A percentile compares a stretch with the other conserved stretches of the same genome.
Evolutionary conservation across 2,113 vertebrate genomes (phyloP).

Genomic region (Pimephales promelas): DNA sequence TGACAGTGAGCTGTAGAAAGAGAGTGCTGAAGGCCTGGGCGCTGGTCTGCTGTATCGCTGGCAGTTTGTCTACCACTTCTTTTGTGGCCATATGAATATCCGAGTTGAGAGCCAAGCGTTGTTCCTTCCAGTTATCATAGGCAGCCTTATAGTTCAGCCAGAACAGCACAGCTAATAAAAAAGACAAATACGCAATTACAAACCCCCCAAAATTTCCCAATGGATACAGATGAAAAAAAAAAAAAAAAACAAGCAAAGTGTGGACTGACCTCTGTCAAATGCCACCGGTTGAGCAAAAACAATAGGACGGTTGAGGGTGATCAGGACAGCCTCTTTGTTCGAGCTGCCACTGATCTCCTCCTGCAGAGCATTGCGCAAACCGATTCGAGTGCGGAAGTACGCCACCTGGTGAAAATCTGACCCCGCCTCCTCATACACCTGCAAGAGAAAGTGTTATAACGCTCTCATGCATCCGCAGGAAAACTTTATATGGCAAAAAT

Average conservation of each 20-base stretch:
- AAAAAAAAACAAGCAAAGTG: neutral
- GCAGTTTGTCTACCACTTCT: conserved; percentile 97
- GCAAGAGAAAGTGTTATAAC: neutral
- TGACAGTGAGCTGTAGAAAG: conserved; percentile 96
- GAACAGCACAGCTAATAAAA: conserved; percentile 91
- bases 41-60: conserved; percentile 95
- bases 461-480: neutral
- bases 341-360: conserved; percentile 96
- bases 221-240: neutral
- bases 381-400: conserved; percentile 96
- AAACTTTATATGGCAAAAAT: neutral
- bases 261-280: conserved; percentile 89
- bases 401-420: conserved; percentile 99
- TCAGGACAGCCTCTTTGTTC: conserved; percentile 95
- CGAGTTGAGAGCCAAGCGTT: conserved; percentile 93
- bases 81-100: conserved; percentile 98
- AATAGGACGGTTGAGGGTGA: conserved; percentile 94
- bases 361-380: conserved; percentile 92
- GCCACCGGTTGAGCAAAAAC: conserved; percentile 97
- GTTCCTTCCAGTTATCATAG: conserved; percentile 98
- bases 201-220: too few relatives aligned
- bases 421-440: conserved; percentile 98
- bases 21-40: conserved; percentile 97
- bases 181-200: conserved; percentile 18
- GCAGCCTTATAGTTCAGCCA: conserved; percentile 99